Evolutionary conservation across 2,797 vertebrate species (phyloP), one percentile per base, ranked within the genome.

Genomic region (Peromyscus attwateri): DNA sequence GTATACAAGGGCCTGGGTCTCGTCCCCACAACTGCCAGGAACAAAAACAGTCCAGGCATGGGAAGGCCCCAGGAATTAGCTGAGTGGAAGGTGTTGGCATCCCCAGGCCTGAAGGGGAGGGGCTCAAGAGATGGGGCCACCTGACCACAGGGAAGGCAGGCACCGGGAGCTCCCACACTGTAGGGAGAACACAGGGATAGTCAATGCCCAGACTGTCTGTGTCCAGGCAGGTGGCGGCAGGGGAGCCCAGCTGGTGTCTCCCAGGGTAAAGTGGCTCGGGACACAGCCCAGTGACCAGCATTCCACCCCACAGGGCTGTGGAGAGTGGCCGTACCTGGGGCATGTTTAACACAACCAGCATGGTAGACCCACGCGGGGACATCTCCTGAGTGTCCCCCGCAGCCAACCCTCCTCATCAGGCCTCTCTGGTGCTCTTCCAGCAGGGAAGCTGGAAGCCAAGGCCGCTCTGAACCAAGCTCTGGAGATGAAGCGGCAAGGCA

Each of bases 401-500:
- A 57, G 6, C 34, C 23, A 0, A 0, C 27, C 40, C 34, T 64
- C 71, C 87, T 96, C 89, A 93, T 77, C 0, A 0, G 1, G 6
- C 87, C 60, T 5, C 34, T 75, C 1, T 16, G 79, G 8, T 71
- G 97, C 68, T 71, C 0, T 98, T 95, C 96, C 98, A 99, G 99
- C 99, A 95, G 98, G 99, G 87, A 97, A 97, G 98, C 85, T 99
- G 90, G 99, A 99, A 98, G 99, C 99, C 90, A 99, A 97, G 98
- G 99, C 99, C 0, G 99, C 99, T 0, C 97, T 99, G 96, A 99
- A 99, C 62, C 99, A 99, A 98, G 99, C 99, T 64, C 97, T 99
- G 91, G 99, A 99, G 97, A 99, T 99, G 99, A 99, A 99, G 97
- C 99, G 99, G 81, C 98, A 99, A 88, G 99, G 99, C 2, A 99